Conservation (phyloP, 2,113 vertebrate genomes). For the Glareola pratincola region DNA sequence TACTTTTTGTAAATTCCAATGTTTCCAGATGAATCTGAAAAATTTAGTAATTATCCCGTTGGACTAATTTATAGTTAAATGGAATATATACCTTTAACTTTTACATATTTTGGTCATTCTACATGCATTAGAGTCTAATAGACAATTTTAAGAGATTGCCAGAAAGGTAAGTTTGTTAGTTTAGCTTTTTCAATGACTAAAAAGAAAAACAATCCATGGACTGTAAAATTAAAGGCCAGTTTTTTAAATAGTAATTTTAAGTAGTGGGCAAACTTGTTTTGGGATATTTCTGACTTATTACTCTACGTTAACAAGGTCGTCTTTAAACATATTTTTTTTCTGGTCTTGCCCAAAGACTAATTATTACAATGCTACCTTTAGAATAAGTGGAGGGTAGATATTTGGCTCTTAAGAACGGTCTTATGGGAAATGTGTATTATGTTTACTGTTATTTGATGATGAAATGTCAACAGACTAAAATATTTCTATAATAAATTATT, state of each 20-base stretch:
- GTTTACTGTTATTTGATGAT: constrained; percentile 71
- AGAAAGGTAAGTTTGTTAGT: neutral
- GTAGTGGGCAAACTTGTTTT: neutral
- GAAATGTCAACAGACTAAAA: constrained; percentile 67
- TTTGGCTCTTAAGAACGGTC: constrained; percentile 53
- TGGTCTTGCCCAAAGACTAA: neutral
- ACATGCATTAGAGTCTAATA: constrained; percentile 41
- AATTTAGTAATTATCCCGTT: constrained; percentile 31
- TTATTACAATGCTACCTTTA: constrained; percentile 15
- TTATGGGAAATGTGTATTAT: constrained; percentile 69
- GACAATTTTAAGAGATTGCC: constrained; percentile 14
- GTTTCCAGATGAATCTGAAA: constrained; percentile 18
- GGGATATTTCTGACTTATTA: neutral
- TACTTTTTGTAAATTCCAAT: constrained; percentile 13
- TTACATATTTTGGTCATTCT: constrained; percentile 25
- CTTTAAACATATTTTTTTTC: neutral
- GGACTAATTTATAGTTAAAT: constrained; percentile 32
- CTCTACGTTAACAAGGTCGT: neutral
- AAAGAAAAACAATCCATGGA: neutral
- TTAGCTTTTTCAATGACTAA: constrained; percentile 5
- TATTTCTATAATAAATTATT: constrained; percentile 67
- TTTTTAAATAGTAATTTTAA: constrained; percentile 44
- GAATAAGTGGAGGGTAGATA: constrained; percentile 46
- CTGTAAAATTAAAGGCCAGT: constrained; percentile 35
- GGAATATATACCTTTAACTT: constrained; percentile 9